Base-by-base conservation (phyloP, 2,797 vertebrate species). In the Staurois parvus region DNA sequence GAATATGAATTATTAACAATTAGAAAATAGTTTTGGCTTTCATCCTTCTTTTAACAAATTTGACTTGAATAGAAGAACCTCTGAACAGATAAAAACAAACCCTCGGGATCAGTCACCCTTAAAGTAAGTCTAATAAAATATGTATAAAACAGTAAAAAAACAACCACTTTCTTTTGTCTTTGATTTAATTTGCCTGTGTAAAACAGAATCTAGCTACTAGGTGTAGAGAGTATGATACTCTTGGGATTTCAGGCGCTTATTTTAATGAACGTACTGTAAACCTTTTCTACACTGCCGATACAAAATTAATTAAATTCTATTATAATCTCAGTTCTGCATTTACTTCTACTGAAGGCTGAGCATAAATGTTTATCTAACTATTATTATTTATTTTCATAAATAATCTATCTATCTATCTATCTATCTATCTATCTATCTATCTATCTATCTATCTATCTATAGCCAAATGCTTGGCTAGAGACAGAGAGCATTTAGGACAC, bases 291-390 rank as follows among this genome's bases (percentile, higher is more conserved):
- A 68, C 21, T 69, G 67, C 30, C 34, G 24, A 30, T 34, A 69
- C 29, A 69, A 69, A 69, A 69, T 69, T 69, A 69, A 69, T 69
- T 34, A 69, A 69, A 69, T 34, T 17, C 67, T 34, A 69, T 69
- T 69, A 69, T 32, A 69, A 32, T 69, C 29, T 17, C 30, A 34
- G 29, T 34, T 30, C 34, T 69, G 30, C 30, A 69, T 30, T 32
- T n/a, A n/a, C n/a, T n/a, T 69, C 34, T 34, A 69, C 17, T 34
- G 21, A 34, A 69, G 67, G 34, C 30, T 34, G 15, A 32, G 17
- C 13, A 15, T 19, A 69, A 69, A 34, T 34, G 34, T 69, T 34
- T 69, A 34, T 32, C 67, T 34, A n/a, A n/a, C n/a, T n/a, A 69
- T 12, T 68, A 68, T 34, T 34, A 19, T 1, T 21, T 13, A 9